phyloP scores from a whole-genome alignment of 2,113 vertebrate species.

The Dromiciops gliroides region DNA sequence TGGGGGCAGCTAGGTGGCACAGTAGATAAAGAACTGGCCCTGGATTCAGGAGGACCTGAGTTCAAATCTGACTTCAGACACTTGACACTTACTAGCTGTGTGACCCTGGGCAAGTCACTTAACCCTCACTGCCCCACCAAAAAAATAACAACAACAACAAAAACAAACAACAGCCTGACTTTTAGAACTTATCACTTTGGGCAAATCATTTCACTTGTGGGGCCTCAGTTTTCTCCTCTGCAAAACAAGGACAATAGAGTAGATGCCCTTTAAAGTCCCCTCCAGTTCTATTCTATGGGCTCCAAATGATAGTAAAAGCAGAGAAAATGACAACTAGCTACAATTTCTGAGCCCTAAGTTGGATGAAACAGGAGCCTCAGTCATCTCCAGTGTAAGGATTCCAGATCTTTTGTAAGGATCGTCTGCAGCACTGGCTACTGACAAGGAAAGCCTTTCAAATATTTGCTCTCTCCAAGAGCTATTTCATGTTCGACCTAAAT shows the following conservation, averaged over 20 bases:
- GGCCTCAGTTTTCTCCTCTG: constrained; percentile 1
- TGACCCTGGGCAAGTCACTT: too few relatives aligned
- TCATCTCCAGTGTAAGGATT: neutral
- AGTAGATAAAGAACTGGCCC: too few relatives aligned
- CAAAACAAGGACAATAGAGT: neutral
- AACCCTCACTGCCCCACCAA: too few relatives aligned
- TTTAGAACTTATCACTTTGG: neutral
- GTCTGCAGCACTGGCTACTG: neutral
- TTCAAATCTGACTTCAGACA: too few relatives aligned
- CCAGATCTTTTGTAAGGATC: neutral
- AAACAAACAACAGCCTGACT: too few relatives aligned
- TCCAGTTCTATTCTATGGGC: neutral
- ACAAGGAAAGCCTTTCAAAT: neutral
- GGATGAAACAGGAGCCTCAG: neutral
- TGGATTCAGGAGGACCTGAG: too few relatives aligned
- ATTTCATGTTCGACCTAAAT: neutral
- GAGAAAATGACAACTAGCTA: neutral
- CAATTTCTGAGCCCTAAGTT: neutral
- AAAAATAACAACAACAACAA: too few relatives aligned
- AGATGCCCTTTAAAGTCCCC: neutral
- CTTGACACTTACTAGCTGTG: too few relatives aligned
- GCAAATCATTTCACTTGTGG: neutral
- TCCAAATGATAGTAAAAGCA: neutral
- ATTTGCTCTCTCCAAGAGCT: neutral
- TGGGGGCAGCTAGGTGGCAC: too few relatives aligned